Conservation (phyloP, 2,797 vertebrate genomes). For the Cynodonichthys magdalenae region DNA sequence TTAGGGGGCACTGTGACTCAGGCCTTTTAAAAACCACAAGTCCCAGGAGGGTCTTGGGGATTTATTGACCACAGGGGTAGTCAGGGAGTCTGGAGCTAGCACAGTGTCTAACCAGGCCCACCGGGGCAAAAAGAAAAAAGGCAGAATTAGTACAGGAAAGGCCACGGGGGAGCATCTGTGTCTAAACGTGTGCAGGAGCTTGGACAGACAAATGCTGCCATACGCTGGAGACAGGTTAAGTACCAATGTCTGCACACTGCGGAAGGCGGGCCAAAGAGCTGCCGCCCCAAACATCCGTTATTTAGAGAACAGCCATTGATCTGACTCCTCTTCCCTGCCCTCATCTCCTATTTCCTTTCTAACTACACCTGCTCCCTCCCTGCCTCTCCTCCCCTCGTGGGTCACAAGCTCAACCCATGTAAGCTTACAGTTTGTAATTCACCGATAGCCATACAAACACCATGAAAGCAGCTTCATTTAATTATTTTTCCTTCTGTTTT, state of each 20-base stretch:
- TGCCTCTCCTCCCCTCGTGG: conserved; percentile 12
- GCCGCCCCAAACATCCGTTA: conserved; percentile 75
- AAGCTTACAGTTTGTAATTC: conserved; percentile 32
- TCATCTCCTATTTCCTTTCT: conserved; percentile 22
- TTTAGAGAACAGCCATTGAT: conserved; percentile 74
- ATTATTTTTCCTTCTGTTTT: background rate
- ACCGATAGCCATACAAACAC: conserved; percentile 35
- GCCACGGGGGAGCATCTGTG: conserved; percentile 39
- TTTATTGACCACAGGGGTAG: conserved; percentile 65
- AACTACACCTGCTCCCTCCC: conserved; percentile 48
- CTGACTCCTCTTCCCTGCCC: conserved; percentile 40
- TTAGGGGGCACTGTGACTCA: conserved; percentile 26
- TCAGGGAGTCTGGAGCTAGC: conserved; percentile 60
- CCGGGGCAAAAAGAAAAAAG: conserved; percentile 32
- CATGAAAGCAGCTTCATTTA: conserved; percentile 37
- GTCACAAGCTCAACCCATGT: conserved; percentile 30
- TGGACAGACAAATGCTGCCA: conserved; percentile 32
- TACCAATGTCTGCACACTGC: conserved; percentile 63
- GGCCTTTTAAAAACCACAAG: conserved; percentile 54
- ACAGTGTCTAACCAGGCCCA: conserved; percentile 42
- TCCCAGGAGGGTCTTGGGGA: conserved; percentile 54
- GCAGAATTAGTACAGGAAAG: conserved; percentile 51
- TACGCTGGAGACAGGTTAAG: conserved; percentile 75
- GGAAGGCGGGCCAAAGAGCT: conserved; percentile 59
- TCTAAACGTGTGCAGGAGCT: conserved; percentile 20